Conservation (phyloP, 2,113 vertebrate genomes). For the Sylvilagus bachmani region DNA sequence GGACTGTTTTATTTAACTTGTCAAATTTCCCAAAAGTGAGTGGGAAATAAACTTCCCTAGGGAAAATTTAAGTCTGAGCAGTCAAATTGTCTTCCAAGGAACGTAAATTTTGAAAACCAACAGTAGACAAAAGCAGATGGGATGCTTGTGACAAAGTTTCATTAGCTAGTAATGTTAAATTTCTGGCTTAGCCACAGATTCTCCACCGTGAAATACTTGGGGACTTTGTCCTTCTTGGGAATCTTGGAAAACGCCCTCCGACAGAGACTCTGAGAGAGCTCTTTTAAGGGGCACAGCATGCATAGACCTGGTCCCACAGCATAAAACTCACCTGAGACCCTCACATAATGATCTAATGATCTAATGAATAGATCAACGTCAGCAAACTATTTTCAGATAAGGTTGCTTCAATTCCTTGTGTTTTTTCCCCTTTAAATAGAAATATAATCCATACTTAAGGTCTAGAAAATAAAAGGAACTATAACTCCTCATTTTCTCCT, state of each 20-base stretch:
- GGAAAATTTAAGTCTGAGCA: not conserved
- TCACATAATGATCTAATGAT: too few relatives aligned
- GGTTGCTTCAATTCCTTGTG: not conserved
- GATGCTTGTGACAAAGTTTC: fast-evolving
- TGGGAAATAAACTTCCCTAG: not conserved
- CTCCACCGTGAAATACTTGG: not conserved
- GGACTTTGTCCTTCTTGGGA: not conserved
- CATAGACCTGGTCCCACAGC: not conserved
- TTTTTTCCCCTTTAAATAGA: not conserved
- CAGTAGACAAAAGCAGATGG: not conserved
- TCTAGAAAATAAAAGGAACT: not conserved
- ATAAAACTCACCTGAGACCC: too few relatives aligned
- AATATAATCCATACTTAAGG: not conserved
- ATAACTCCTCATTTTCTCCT: not conserved
- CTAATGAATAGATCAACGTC: not conserved
- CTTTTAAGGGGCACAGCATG: not conserved
- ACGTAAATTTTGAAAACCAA: not conserved
- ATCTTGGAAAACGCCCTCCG: not conserved
- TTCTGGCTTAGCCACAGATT: not conserved
- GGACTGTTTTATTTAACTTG: not conserved
- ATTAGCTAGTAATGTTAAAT: not conserved
- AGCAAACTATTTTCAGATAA: not conserved
- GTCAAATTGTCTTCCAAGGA: not conserved
- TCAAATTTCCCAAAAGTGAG: not conserved
- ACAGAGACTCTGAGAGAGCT: not conserved